Conservation (phyloP, 2,888 invertebrate species). For the Rhingia campestris region DNA sequence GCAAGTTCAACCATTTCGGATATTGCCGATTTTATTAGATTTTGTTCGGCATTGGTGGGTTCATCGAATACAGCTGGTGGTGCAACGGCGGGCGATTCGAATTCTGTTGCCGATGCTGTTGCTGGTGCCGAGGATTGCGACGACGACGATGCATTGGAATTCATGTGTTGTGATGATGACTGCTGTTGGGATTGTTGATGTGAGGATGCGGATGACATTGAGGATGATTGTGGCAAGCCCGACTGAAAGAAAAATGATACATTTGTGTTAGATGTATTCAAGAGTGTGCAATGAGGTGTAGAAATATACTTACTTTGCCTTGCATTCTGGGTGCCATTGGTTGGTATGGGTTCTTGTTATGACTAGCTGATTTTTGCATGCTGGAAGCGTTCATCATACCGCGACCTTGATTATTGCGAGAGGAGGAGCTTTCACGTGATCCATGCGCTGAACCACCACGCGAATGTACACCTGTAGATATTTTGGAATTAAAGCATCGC, state of each 20-base stretch:
- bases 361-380: slow-evolving; percentile 82
- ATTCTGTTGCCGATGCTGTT: slow-evolving; percentile 20
- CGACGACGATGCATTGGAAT: slow-evolving; percentile 35
- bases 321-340: slow-evolving; percentile 78
- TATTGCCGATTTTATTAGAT: slow-evolving; percentile 77
- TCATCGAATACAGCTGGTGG: slow-evolving; percentile 77
- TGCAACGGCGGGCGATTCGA: slow-evolving; percentile 68
- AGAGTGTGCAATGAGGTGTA: too few relatives aligned
- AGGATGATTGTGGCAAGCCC: slow-evolving; percentile 40
- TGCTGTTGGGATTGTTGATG: slow-evolving; percentile 38
- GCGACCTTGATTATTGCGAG: slow-evolving; percentile 78
- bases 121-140: slow-evolving; percentile 34
- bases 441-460: slow-evolving; percentile 86
- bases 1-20: slow-evolving; percentile 79
- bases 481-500: neutral
- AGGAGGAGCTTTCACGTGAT: slow-evolving; percentile 82
- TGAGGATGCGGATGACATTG: slow-evolving; percentile 47
- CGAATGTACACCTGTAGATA: slow-evolving; percentile 82
- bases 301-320: slow-evolving; percentile 76
- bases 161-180: slow-evolving; percentile 29
- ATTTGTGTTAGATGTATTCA: neutral
- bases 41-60: slow-evolving; percentile 76
- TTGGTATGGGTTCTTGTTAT: slow-evolving; percentile 80
- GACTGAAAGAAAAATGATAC: slow-evolving; percentile 25
- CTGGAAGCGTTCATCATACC: slow-evolving; percentile 77